These are phyloP conservation scores for Alviniconcha strummeri DNA, from an alignment of 2,888 invertebrate species.

Conservation along the genomic window DNA sequence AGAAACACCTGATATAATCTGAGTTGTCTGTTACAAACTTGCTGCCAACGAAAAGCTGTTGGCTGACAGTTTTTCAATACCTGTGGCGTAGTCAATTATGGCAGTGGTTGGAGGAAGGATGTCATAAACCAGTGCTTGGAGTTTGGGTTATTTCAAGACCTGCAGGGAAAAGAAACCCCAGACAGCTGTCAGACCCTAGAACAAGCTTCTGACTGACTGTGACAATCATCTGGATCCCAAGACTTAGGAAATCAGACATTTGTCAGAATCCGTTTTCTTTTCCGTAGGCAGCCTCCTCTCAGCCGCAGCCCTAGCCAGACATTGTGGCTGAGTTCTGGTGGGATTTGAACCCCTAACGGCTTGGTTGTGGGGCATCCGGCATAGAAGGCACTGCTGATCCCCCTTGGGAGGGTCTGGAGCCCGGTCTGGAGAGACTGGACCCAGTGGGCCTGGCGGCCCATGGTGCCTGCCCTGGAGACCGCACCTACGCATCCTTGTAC, in stretches of 20 bases:
- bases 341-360: background rate
- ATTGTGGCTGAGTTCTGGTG: background rate
- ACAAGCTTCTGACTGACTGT: background rate
- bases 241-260: constrained; percentile 2
- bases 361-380: background rate
- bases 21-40: too few relatives aligned
- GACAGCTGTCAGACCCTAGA: background rate
- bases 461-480: background rate
- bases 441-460: background rate
- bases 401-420: background rate
- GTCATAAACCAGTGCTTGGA: background rate
- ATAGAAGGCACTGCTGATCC: background rate
- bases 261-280: constrained; percentile 3
- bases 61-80: too few relatives aligned
- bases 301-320: background rate
- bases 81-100: too few relatives aligned
- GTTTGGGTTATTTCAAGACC: background rate
- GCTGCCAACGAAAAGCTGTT: too few relatives aligned
- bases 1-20: too few relatives aligned
- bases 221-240: background rate
- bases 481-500: background rate
- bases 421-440: background rate
- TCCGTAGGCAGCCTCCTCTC: background rate
- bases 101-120: too few relatives aligned
- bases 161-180: background rate